phyloP scores from a whole-genome alignment of 2,113 vertebrate species.

The Egretta garzetta region DNA sequence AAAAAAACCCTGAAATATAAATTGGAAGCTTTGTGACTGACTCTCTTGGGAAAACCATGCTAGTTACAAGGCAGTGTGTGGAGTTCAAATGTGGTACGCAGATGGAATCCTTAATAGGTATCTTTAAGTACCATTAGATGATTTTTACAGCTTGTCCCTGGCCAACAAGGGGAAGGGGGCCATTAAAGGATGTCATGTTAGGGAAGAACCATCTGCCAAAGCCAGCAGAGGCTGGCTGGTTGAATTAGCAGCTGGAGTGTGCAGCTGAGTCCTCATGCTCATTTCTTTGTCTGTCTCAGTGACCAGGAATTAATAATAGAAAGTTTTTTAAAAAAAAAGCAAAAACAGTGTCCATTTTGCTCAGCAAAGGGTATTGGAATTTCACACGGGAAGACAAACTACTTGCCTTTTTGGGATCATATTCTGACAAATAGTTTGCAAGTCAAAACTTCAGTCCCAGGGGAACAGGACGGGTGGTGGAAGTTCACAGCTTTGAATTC shows the following conservation, averaged over 20 bases:
- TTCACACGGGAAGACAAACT: neutral
- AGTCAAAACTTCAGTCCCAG: neutral
- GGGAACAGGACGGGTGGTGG: neutral
- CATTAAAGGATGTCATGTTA: neutral
- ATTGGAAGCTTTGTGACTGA: neutral
- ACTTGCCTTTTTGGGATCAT: neutral
- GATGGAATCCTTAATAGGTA: slow-evolving; percentile 8
- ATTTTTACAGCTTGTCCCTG: neutral
- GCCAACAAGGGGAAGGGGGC: neutral
- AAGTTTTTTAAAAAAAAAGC: neutral
- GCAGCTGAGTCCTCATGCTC: neutral
- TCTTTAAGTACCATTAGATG: slow-evolving; percentile 1
- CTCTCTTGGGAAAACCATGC: neutral
- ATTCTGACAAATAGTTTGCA: neutral
- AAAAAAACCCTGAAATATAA: neutral
- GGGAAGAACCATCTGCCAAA: slow-evolving; percentile 37
- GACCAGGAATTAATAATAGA: neutral
- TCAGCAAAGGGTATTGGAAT: neutral
- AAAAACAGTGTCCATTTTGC: neutral
- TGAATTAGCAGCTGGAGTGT: neutral
- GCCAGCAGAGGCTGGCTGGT: neutral
- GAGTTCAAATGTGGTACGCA: neutral
- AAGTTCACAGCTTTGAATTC: neutral
- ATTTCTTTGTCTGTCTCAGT: slow-evolving; percentile 8
- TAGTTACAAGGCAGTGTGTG: neutral